Evolutionary conservation across 2,888 invertebrate species (phyloP).

Genomic region (Synanthedon formicaeformis): DNA sequence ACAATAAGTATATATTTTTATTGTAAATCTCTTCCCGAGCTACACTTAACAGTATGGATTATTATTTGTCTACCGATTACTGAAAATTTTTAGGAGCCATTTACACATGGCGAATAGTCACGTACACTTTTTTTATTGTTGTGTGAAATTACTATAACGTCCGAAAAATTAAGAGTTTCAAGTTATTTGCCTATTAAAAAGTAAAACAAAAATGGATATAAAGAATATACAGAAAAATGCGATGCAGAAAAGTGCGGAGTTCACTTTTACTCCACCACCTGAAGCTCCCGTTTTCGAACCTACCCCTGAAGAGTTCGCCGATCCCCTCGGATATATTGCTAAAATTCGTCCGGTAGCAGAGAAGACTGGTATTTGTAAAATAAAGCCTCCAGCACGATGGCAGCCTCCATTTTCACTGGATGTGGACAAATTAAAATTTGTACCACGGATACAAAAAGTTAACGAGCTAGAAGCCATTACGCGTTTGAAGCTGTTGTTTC

Average conservation of each 20-base stretch:
- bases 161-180: slow-evolving; percentile 6
- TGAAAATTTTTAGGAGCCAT: slow-evolving; percentile 46
- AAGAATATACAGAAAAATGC: slow-evolving; percentile 67
- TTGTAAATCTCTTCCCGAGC: background rate
- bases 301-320: slow-evolving; percentile 78
- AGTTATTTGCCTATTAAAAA: slow-evolving; percentile 1
- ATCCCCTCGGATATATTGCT: slow-evolving; percentile 79
- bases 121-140: slow-evolving; percentile 45
- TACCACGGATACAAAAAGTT: slow-evolving; percentile 65
- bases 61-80: background rate
- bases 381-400: slow-evolving; percentile 80
- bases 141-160: slow-evolving; percentile 3
- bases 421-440: slow-evolving; percentile 72
- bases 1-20: background rate
- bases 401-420: slow-evolving; percentile 84
- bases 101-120: slow-evolving; percentile 66
- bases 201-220: slow-evolving; percentile 43
- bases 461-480: slow-evolving; percentile 76
- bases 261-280: slow-evolving; percentile 65
- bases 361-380: slow-evolving; percentile 81
- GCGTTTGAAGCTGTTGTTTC: slow-evolving; percentile 78
- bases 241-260: slow-evolving; percentile 63
- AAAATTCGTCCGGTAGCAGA: slow-evolving; percentile 80
- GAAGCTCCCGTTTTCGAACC: slow-evolving; percentile 81
- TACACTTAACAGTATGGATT: background rate